Percentiles rank a stretch among this genome's conserved stretches.
phyloP scores from a whole-genome alignment of 2,797 vertebrate genomes.

The Microctenopoma steveboyesi region DNA sequence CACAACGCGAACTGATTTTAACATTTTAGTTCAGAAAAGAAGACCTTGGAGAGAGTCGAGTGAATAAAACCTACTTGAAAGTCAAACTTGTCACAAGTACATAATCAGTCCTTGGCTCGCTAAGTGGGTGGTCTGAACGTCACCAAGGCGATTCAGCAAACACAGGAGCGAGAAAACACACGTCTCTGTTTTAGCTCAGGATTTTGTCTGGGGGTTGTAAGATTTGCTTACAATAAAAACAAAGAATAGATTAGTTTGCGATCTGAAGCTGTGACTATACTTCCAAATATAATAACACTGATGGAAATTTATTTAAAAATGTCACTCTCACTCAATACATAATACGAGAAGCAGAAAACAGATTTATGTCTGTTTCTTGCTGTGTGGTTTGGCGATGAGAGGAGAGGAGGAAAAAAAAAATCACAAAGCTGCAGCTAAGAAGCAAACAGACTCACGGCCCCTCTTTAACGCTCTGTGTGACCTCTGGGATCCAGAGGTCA shows the following conservation, averaged over 20 bases:
- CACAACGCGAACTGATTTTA: neutral
- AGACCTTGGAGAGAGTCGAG: constrained; percentile 15
- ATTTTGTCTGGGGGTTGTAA: constrained; percentile 45
- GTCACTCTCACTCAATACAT: constrained; percentile 36
- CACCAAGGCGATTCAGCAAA: constrained; percentile 71
- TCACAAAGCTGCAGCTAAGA: constrained; percentile 34
- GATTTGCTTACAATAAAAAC: constrained; percentile 65
- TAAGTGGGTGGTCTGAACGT: constrained; percentile 75
- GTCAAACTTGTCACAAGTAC: constrained; percentile 57
- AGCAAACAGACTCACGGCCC: constrained; percentile 43
- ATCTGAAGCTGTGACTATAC: constrained; percentile 43
- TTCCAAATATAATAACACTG: constrained; percentile 58
- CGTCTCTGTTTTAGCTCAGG: constrained; percentile 41
- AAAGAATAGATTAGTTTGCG: constrained; percentile 53
- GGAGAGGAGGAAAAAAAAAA: neutral
- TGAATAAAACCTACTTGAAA: constrained; percentile 47
- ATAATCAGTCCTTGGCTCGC: constrained; percentile 51
- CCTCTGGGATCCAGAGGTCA: constrained; percentile 85
- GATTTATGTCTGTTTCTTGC: constrained; percentile 55
- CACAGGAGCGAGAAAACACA: constrained; percentile 62
- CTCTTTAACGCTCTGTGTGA: constrained; percentile 37
- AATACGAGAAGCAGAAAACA: constrained; percentile 42
- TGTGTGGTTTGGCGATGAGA: constrained; percentile 45
- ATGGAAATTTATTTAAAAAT: constrained; percentile 54
- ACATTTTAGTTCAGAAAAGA: constrained; percentile 6